Percentiles rank a stretch among this genome's conserved stretches.
These are phyloP conservation scores for Sarcophaga caerulescens DNA, from an alignment of 2,888 invertebrate species.

Conservation along the genomic window DNA sequence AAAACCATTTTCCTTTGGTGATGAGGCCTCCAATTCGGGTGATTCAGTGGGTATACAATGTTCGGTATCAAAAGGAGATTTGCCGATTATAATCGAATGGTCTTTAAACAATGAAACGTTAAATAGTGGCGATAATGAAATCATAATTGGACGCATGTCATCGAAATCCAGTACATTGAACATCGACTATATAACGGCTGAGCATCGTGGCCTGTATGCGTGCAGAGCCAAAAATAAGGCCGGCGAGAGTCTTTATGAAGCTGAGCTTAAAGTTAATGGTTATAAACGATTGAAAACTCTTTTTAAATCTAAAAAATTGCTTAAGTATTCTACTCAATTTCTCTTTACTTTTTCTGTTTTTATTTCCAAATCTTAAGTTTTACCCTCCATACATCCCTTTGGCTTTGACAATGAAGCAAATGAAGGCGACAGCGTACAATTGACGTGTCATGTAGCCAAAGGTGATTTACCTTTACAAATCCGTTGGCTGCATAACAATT, in stretches of 20 bases:
- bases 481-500: constrained; percentile 83
- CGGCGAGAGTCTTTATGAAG: constrained; percentile 81
- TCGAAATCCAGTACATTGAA: constrained; percentile 83
- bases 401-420: constrained; percentile 82
- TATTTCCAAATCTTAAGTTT: constrained; percentile 82
- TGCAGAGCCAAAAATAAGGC: constrained; percentile 85
- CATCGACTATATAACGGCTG: constrained; percentile 84
- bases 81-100: constrained; percentile 87
- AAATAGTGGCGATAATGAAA: constrained; percentile 78
- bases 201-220: constrained; percentile 85
- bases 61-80: constrained; percentile 84
- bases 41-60: constrained; percentile 86
- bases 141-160: constrained; percentile 79
- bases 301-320: not conserved
- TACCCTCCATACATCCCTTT: constrained; percentile 84
- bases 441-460: constrained; percentile 84
- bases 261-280: constrained; percentile 81
- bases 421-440: constrained; percentile 85
- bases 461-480: constrained; percentile 86
- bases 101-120: constrained; percentile 81
- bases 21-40: constrained; percentile 87
- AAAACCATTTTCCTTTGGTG: constrained; percentile 88
- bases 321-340: not conserved
- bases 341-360: constrained; percentile 27
- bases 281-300: constrained; percentile 47